Evolutionary conservation across 2,888 invertebrate genomes (phyloP).

Genomic region (Drosophila siamana): DNA sequence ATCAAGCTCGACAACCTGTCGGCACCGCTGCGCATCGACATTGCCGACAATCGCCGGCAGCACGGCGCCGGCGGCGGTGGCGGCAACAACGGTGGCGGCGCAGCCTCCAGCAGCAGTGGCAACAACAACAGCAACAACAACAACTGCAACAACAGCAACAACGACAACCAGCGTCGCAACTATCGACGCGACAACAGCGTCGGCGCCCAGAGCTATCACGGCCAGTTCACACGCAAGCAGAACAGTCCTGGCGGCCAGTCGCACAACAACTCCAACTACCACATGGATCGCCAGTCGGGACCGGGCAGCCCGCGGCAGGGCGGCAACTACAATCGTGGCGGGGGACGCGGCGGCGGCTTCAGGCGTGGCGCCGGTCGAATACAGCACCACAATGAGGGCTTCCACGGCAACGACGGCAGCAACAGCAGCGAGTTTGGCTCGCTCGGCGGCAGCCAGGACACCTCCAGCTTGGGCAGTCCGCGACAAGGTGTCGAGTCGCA

Average conservation of each 20-base stretch:
- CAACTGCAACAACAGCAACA: conserved; percentile 11
- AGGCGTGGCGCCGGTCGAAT: conserved; percentile 19
- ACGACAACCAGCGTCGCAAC: conserved; percentile 50
- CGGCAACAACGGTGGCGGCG: conserved; percentile 46
- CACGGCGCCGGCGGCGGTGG: conserved; percentile 56
- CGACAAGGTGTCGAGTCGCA: conserved; percentile 28
- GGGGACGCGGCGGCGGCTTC: conserved; percentile 30
- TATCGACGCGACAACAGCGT: conserved; percentile 56
- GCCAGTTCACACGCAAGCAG: conserved; percentile 37
- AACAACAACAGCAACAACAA: conserved; percentile 27
- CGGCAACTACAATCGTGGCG: conserved; percentile 26
- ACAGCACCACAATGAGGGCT: conserved; percentile 29
- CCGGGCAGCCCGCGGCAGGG: conserved; percentile 27
- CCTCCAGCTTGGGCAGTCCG: conserved; percentile 44
- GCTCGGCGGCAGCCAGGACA: conserved; percentile 36
- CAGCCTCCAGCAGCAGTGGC: too few species aligned
- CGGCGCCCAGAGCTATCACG: conserved; percentile 35
- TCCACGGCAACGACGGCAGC: conserved; percentile 43
- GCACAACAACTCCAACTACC: conserved; percentile 27
- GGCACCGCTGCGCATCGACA: conserved; percentile 91
- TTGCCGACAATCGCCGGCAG: conserved; percentile 92
- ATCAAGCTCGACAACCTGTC: conserved; percentile 90
- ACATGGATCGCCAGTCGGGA: conserved; percentile 9
- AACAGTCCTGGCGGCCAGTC: conserved; percentile 18
- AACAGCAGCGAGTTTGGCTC: conserved; percentile 46